Percentiles rank a stretch among this genome's conserved stretches.
These are phyloP conservation scores for Anorthoa munda DNA, from an alignment of 2,888 invertebrate species.

Conservation along the genomic window DNA sequence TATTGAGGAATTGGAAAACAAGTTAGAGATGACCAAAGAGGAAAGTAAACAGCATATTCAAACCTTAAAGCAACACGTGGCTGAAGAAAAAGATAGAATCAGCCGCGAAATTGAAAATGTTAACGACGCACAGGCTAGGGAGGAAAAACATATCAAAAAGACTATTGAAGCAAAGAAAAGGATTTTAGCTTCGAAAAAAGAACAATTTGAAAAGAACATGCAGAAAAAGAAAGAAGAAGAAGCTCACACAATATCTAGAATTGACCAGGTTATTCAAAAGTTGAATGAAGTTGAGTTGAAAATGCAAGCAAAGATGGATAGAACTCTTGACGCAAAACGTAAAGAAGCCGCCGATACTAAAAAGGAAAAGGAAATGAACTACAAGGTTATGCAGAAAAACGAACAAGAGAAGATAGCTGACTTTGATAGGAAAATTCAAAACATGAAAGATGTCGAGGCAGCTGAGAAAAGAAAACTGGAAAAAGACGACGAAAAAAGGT, in stretches of 20 bases:
- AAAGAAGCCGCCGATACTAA: not conserved
- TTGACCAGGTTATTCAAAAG: constrained; percentile 19
- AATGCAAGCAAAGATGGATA: not conserved
- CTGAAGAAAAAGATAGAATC: not conserved
- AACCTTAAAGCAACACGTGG: constrained; percentile 2
- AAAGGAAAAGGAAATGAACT: constrained; percentile 2
- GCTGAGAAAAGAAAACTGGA: not conserved
- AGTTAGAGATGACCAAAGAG: not conserved
- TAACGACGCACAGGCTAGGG: constrained; percentile 10
- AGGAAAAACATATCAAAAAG: not conserved
- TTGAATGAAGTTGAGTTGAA: constrained; percentile 13
- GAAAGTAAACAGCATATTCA: constrained; percentile 16
- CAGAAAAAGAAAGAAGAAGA: constrained; percentile 8
- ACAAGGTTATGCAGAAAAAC: not conserved
- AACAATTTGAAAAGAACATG: constrained; percentile 23
- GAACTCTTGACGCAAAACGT: constrained; percentile 16
- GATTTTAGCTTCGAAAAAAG: not conserved
- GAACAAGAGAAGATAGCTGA: constrained; percentile 5
- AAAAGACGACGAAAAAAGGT: constrained; percentile 17
- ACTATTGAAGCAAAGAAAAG: constrained; percentile 21
- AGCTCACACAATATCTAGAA: not conserved
- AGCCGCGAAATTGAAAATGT: constrained; percentile 21
- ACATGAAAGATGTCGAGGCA: constrained; percentile 8
- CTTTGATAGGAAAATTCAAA: constrained; percentile 29
- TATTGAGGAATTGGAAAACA: constrained; percentile 3